Percentiles rank a stretch among this genome's conserved stretches.
Evolutionary conservation across 1,140 invertebrate genomes (phyloP).

Genomic region (Drosophila miranda): DNA sequence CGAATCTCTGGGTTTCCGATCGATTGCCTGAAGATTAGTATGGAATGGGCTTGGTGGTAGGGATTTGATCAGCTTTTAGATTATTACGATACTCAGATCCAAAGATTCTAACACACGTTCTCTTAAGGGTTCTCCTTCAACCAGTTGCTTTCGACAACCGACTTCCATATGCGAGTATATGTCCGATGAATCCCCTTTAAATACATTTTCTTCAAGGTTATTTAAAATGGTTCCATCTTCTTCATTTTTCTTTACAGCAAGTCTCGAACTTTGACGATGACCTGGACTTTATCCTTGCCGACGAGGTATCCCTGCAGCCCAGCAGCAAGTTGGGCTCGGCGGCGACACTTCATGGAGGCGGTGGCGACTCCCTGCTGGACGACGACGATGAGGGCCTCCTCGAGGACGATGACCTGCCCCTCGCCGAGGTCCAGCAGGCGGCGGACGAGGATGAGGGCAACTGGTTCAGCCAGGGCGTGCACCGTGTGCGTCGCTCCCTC

Average conservation of each 20-base stretch:
- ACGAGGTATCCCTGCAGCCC: constrained; percentile 23
- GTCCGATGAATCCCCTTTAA: background rate
- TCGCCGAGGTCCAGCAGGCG: constrained; percentile 25
- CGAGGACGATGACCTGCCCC: constrained; percentile 22
- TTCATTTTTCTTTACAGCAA: constrained; percentile 42
- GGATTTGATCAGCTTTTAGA: too few species aligned
- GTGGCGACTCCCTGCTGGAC: constrained; percentile 1
- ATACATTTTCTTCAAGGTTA: background rate
- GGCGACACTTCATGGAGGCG: constrained; percentile 1
- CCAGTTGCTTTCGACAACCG: background rate
- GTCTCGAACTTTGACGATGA: constrained; percentile 48
- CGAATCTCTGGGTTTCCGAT: too few species aligned
- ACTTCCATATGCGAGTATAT: too few species aligned
- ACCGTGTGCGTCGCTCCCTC: constrained; percentile 70
- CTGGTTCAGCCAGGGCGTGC: constrained; percentile 60
- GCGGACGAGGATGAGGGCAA: constrained; percentile 26
- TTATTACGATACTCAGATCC: too few species aligned
- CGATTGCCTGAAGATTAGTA: background rate
- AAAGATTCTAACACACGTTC: too few species aligned
- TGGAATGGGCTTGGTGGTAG: too few species aligned
- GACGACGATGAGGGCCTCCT: background rate
- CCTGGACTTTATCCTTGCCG: constrained; percentile 31
- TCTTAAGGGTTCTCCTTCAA: too few species aligned
- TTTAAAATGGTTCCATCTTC: background rate
- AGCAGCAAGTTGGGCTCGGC: background rate